Conservation (phyloP, 2,888 invertebrate species). For the Sicus ferrugineus region DNA sequence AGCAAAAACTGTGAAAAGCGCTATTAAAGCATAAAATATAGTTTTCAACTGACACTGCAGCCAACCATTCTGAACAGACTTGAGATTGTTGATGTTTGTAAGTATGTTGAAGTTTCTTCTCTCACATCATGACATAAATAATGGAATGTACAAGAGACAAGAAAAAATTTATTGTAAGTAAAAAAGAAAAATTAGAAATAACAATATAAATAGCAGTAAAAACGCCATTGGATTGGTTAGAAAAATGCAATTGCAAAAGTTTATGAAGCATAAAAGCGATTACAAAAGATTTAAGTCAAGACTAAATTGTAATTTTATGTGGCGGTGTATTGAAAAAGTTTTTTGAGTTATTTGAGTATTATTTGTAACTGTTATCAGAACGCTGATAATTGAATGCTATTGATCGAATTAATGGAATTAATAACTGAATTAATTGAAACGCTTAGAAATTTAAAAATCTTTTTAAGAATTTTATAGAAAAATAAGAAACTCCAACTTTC, state of each 20-base stretch:
- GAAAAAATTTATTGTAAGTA: neutral
- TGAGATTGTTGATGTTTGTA: neutral
- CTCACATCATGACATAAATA: neutral
- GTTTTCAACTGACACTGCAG: neutral
- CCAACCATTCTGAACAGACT: neutral
- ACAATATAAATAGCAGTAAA: neutral
- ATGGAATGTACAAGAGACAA: neutral
- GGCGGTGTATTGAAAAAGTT: too few relatives aligned
- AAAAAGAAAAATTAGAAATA: neutral
- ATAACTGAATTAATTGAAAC: too few relatives aligned
- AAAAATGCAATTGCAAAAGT: conserved; percentile 4
- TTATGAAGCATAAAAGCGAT: neutral
- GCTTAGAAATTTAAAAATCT: too few relatives aligned
- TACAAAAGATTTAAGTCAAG: too few relatives aligned
- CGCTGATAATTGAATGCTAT: too few relatives aligned
- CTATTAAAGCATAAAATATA: conserved; percentile 18
- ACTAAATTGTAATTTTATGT: neutral
- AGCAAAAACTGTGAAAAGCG: neutral
- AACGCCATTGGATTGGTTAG: neutral
- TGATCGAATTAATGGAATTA: too few relatives aligned
- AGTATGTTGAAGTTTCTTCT: too few relatives aligned
- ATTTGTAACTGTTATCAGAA: too few relatives aligned
- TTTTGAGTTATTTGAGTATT: too few relatives aligned
- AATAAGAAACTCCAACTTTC: too few relatives aligned
- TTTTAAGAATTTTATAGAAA: too few relatives aligned